A percentile compares a stretch with the other conserved stretches of the same genome.
phyloP scores from a whole-genome alignment of 1,140 invertebrate genomes.

The Cecropterus lyciades region DNA sequence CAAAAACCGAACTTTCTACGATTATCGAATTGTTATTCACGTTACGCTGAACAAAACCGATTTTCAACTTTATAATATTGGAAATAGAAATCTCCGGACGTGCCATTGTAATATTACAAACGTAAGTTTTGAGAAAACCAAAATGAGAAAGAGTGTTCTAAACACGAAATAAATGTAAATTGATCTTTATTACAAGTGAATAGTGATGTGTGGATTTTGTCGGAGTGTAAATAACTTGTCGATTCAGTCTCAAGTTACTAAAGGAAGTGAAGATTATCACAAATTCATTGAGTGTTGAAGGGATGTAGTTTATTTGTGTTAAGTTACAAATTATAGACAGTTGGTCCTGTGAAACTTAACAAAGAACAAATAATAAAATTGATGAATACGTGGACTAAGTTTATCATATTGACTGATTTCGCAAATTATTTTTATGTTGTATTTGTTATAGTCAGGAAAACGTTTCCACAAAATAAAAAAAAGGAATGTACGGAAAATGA shows the following conservation, averaged over 20 bases:
- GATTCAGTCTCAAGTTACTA: conserved; percentile 21
- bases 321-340: conserved; percentile 7
- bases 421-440: too few relatives aligned
- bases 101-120: not conserved
- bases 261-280: conserved; percentile 31
- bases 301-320: conserved; percentile 1
- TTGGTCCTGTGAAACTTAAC: not conserved
- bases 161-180: not conserved
- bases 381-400: too few relatives aligned
- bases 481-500: too few relatives aligned
- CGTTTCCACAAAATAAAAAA: too few relatives aligned
- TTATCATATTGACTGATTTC: too few relatives aligned
- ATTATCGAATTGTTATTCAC: conserved; percentile 2
- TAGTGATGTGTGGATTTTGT: not conserved
- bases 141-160: not conserved
- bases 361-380: not conserved
- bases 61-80: conserved; percentile 1
- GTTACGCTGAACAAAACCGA: not conserved
- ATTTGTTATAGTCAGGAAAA: too few relatives aligned
- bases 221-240: not conserved
- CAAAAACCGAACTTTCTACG: conserved; percentile 30
- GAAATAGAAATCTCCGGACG: not conserved
- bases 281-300: conserved; percentile 15
- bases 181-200: conserved; percentile 5
- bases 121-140: not conserved